Conservation (phyloP, 2,888 invertebrate genomes). For the Cosmia pyralina region DNA sequence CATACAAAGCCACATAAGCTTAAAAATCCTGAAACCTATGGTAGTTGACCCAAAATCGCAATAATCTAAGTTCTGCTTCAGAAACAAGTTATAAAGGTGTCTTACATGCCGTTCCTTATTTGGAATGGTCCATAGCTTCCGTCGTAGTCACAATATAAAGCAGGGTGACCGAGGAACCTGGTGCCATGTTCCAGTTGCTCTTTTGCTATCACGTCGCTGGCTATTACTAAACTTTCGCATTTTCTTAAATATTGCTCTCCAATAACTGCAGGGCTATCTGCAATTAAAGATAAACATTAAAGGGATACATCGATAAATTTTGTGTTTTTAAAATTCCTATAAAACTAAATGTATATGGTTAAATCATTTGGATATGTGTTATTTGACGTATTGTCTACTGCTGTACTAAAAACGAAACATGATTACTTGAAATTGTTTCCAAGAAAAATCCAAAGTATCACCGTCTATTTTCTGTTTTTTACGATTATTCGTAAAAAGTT, state of each 20-base stretch:
- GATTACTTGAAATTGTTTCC: no score
- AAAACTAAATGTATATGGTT: no score
- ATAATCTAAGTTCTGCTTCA: not conserved
- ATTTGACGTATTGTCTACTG: no score
- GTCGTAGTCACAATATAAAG: constrained; percentile 91
- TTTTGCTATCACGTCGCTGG: constrained; percentile 85
- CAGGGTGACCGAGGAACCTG: constrained; percentile 86
- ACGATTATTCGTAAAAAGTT: no score
- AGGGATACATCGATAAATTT: no score
- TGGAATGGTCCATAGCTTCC: constrained; percentile 91
- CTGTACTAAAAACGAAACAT: no score
- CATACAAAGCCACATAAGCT: not conserved
- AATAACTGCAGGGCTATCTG: constrained; percentile 83
- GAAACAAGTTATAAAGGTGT: constrained; percentile 40
- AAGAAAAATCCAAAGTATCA: no score
- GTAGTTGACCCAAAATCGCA: not conserved
- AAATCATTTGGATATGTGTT: no score
- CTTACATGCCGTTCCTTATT: constrained; percentile 90
- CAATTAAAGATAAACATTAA: constrained; percentile 19
- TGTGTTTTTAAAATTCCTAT: no score
- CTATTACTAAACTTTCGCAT: constrained; percentile 92
- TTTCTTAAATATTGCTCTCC: constrained; percentile 91
- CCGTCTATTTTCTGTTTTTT: no score
- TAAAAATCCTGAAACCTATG: not conserved
- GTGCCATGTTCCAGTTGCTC: constrained; percentile 91